Percentiles rank a stretch among this genome's conserved stretches.
These are phyloP conservation scores for Pavo muticus DNA, from an alignment of 2,113 vertebrate species.

Conservation along the genomic window DNA sequence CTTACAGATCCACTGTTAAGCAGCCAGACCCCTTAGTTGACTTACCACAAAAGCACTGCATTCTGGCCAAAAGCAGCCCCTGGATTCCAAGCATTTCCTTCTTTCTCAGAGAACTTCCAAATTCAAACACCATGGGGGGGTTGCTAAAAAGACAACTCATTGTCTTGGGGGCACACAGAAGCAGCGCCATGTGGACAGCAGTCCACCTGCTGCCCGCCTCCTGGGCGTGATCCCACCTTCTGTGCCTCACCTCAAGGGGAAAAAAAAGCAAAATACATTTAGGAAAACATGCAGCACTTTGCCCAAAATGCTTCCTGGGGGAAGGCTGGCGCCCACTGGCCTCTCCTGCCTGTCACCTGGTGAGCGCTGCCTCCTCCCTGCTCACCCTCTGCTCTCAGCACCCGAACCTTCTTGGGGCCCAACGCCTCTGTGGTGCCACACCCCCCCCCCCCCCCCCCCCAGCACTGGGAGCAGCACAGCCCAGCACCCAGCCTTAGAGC, in stretches of 20 bases:
- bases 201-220: neutral
- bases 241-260: neutral
- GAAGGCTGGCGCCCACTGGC: neutral
- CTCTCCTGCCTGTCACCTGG: neutral
- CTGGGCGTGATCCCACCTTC: neutral
- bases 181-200: neutral
- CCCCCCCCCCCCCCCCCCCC: too few relatives aligned
- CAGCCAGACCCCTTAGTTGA: neutral
- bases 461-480: neutral
- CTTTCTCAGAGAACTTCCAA: neutral
- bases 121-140: fast-evolving
- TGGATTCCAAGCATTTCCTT: neutral
- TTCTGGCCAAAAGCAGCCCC: neutral
- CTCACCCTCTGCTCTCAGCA: neutral
- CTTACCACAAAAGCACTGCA: neutral
- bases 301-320: neutral
- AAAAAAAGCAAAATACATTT: fast-evolving
- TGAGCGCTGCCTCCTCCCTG: neutral
- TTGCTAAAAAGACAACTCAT: neutral
- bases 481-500: neutral
- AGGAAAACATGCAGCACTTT: neutral
- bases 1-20: neutral
- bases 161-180: neutral
- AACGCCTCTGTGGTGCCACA: neutral
- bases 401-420: neutral